Evolutionary conservation across 2,888 invertebrate genomes (phyloP), one percentile per base, ranked within the genome.

Genomic region (Eristalinus sepulchralis): DNA sequence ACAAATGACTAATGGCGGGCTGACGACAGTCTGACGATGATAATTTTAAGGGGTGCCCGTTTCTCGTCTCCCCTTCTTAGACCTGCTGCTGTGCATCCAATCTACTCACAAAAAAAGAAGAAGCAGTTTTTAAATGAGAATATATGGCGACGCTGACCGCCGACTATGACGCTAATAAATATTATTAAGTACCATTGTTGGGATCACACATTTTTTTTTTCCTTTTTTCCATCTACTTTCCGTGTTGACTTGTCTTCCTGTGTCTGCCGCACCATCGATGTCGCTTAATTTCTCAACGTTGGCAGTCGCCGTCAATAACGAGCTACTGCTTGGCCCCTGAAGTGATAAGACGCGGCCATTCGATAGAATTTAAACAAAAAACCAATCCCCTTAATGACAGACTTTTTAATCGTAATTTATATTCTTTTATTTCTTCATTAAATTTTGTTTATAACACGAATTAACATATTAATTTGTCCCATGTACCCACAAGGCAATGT

Each of bases 331-430:
- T 75, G 79, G 73, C 78, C 86, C 33, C 70, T 79, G 78, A 27
- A 36, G 57, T 79, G 86, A 86, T 86, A 86, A 86, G 79, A 83
- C 34, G 33, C 66, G 70, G 47, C 83, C 71, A 78, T 64, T 20
- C 73, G 75, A 75, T 53, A 34, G 59, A 78, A 73, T 75, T 75
- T 6, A 67, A 68, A 75, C 27, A 68, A 57, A 77, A 78, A 85
- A 77, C 20, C 70, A 83, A 72, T 47, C 57, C 36, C n/a, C 57
- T 73, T 86, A 86, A 78, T 75, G 83, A 86, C 73, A 59, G 64
- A 83, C 66, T 86, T 83, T 73, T 75, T 86, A 86, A 86, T 83
- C 83, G 82, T 86, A 86, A 86, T 86, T 86, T 86, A 86, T 83
- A 79, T 83, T 75, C 86, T 70, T 67, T 83, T 75, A 86, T 83